A percentile compares a stretch with the other conserved stretches of the same genome.
These are phyloP conservation scores for Thamnophis sirtalis DNA, from an alignment of 2,113 vertebrate genomes.

Conservation along the genomic window DNA sequence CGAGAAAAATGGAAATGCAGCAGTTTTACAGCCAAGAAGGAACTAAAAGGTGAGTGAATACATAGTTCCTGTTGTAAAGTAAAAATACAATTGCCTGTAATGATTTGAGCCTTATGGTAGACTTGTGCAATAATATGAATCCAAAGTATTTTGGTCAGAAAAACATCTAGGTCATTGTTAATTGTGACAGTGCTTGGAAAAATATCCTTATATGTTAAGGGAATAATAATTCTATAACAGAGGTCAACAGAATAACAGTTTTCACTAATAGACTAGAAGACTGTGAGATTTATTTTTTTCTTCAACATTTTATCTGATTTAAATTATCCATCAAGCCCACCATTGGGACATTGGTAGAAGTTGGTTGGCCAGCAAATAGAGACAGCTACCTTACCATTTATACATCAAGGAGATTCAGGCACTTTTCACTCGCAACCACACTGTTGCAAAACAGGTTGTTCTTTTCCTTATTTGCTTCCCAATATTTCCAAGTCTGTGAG, in stretches of 20 bases:
- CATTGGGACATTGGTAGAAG: background rate
- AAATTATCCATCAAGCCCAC: background rate
- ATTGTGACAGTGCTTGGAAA: background rate
- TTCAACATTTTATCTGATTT: background rate
- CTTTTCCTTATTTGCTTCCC: background rate
- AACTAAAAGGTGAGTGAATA: background rate
- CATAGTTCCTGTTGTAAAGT: background rate
- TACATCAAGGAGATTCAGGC: background rate
- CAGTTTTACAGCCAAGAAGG: background rate
- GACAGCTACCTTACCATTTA: background rate
- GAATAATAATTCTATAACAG: background rate
- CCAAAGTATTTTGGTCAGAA: background rate
- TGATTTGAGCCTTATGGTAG: background rate
- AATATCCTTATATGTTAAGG: background rate
- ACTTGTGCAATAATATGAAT: background rate
- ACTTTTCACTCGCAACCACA: background rate
- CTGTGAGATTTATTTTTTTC: background rate
- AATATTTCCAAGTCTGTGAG: background rate
- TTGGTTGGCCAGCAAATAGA: background rate
- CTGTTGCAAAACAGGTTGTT: background rate
- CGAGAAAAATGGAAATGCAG: background rate
- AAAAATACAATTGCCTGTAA: background rate
- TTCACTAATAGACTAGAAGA: background rate
- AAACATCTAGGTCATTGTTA: background rate
- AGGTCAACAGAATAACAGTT: background rate